These are phyloP conservation scores for Cuniculus paca DNA, from an alignment of 2,797 vertebrate species.

Conservation along the genomic window DNA sequence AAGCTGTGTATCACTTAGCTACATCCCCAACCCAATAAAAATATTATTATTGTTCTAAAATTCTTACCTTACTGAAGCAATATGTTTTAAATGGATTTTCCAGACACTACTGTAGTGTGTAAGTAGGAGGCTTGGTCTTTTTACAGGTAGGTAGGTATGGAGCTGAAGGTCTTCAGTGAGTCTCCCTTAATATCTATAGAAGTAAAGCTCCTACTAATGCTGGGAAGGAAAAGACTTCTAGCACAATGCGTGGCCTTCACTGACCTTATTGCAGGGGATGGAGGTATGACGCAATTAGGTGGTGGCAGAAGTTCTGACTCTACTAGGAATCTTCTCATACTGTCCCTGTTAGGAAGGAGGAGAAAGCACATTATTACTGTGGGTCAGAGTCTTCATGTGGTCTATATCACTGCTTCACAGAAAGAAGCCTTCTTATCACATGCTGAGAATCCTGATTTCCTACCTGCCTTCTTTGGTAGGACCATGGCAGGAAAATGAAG, in stretches of 20 bases:
- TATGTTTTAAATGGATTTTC: background rate
- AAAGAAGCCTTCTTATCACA: background rate
- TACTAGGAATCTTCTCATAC: background rate
- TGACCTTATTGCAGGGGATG: rapidly evolving
- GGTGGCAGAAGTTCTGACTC: background rate
- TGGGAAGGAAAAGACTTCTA: background rate
- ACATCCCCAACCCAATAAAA: background rate
- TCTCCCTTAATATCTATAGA: background rate
- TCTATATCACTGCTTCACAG: background rate
- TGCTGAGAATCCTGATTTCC: background rate
- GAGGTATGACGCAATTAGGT: too few species aligned
- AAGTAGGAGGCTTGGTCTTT: background rate
- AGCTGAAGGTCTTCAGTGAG: background rate
- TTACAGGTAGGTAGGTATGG: background rate
- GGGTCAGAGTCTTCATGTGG: background rate
- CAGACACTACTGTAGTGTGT: background rate
- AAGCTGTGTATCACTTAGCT: background rate
- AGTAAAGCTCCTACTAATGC: background rate
- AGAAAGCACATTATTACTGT: background rate
- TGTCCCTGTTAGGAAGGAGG: background rate
- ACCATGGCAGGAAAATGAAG: background rate
- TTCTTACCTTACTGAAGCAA: background rate
- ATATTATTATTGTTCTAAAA: background rate
- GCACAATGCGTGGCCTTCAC: too few species aligned
- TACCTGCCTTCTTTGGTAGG: background rate